phyloP scores from a whole-genome alignment of 2,797 vertebrate species.

The Vireo griseus region DNA sequence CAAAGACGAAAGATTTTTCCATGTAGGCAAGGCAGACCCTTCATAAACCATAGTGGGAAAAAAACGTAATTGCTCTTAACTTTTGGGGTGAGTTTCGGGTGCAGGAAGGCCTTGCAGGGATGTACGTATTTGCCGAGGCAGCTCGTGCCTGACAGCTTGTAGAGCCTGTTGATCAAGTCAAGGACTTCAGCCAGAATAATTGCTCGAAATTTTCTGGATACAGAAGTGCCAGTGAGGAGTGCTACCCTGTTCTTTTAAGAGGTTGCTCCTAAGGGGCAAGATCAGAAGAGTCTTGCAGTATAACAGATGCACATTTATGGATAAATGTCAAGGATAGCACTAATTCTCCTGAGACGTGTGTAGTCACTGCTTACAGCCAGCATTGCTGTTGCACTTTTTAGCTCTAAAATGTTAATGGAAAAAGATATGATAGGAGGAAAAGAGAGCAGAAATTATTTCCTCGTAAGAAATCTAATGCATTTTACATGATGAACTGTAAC shows the following conservation, averaged over 20 bases:
- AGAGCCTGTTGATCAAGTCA: slow-evolving; percentile 41
- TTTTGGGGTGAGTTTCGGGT: neutral
- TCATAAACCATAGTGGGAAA: neutral
- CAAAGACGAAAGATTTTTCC: neutral
- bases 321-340: neutral
- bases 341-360: neutral
- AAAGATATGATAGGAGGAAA: neutral
- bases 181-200: slow-evolving; percentile 16
- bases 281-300: neutral
- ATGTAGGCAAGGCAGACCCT: neutral
- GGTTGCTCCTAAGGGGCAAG: neutral
- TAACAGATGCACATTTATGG: slow-evolving; percentile 1
- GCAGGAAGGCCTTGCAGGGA: neutral
- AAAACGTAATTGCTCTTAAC: neutral
- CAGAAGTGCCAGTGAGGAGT: neutral
- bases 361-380: neutral
- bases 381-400: neutral
- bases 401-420: neutral
- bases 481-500: neutral
- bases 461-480: slow-evolving; percentile 9
- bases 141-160: neutral
- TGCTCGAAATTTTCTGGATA: slow-evolving; percentile 22
- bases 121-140: neutral
- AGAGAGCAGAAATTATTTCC: neutral
- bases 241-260: neutral